Percentiles rank a stretch among this genome's conserved stretches.
Evolutionary conservation across 1,140 invertebrate genomes (phyloP).

Genomic region (Tribolium madens): DNA sequence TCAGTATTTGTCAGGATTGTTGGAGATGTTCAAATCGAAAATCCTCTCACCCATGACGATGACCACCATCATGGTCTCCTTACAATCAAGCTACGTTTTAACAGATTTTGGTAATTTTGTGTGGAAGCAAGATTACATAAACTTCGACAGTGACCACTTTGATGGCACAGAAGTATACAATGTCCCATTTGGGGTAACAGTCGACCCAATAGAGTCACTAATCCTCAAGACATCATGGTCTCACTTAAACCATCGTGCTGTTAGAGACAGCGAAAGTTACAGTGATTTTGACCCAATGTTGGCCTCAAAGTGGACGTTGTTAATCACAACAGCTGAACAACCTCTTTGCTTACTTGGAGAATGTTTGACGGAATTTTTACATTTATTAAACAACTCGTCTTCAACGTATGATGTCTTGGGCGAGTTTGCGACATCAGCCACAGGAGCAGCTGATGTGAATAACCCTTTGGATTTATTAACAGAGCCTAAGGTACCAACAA

Average conservation of each 20-base stretch:
- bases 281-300: constrained; percentile 89
- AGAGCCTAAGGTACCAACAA: constrained; percentile 71
- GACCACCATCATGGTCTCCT: constrained; percentile 79
- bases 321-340: constrained; percentile 71
- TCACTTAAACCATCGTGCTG: constrained; percentile 84
- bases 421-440: constrained; percentile 61
- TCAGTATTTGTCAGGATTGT: constrained; percentile 82
- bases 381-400: constrained; percentile 66
- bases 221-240: constrained; percentile 90
- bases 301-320: constrained; percentile 84
- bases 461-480: constrained; percentile 70
- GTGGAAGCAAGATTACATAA: constrained; percentile 79
- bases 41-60: constrained; percentile 73
- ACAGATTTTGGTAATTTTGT: constrained; percentile 76
- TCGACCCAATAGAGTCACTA: constrained; percentile 84
- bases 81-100: constrained; percentile 86
- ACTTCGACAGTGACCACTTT: constrained; percentile 76
- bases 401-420: constrained; percentile 72
- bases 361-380: constrained; percentile 68
- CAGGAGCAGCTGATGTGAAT: constrained; percentile 54
- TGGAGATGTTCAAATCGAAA: constrained; percentile 85
- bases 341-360: constrained; percentile 77
- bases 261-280: constrained; percentile 89
- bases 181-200: constrained; percentile 86
- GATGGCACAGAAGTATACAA: constrained; percentile 68